Conservation (phyloP, 2,113 vertebrate genomes). For the Promerops cafer region DNA sequence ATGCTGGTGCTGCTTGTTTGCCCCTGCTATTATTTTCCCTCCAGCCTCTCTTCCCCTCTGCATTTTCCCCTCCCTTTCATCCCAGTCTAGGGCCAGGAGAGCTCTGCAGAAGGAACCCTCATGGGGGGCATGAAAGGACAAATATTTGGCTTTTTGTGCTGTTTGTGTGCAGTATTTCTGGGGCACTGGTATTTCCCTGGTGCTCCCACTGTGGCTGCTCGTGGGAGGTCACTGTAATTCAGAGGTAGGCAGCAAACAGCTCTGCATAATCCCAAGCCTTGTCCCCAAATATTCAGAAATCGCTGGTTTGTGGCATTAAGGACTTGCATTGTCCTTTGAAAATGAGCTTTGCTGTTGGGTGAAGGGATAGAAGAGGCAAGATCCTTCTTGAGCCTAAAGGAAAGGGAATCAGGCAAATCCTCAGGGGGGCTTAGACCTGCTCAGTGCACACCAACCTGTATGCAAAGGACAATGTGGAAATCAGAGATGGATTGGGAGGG, state of each 20-base stretch:
- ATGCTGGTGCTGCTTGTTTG: not conserved
- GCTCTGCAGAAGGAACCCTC: not conserved
- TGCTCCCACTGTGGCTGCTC: not conserved
- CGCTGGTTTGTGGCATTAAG: not conserved
- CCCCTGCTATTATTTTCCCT: not conserved
- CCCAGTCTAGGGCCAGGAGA: not conserved
- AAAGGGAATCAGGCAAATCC: not conserved
- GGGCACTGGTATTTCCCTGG: slow-evolving; percentile 17
- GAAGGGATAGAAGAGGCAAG: not conserved
- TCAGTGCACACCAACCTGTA: not conserved
- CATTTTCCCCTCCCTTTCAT: not conserved
- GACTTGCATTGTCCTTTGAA: not conserved
- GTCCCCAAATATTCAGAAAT: slow-evolving; percentile 1
- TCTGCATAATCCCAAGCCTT: slow-evolving; percentile 26
- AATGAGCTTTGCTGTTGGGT: not conserved
- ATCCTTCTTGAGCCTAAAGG: not conserved
- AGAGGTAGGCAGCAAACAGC: slow-evolving; percentile 6
- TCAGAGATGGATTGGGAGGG: not conserved
- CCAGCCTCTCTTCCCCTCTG: not conserved
- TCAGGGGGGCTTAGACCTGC: not conserved
- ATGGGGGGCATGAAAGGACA: not conserved
- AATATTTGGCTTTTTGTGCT: not conserved
- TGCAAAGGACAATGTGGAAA: not conserved
- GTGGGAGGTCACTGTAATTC: slow-evolving; percentile 43
- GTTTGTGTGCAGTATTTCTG: not conserved